Evolutionary conservation across 1,140 invertebrate genomes (phyloP), one percentile per base, ranked within the genome.

Genomic region (Lasaia peninsularis): DNA sequence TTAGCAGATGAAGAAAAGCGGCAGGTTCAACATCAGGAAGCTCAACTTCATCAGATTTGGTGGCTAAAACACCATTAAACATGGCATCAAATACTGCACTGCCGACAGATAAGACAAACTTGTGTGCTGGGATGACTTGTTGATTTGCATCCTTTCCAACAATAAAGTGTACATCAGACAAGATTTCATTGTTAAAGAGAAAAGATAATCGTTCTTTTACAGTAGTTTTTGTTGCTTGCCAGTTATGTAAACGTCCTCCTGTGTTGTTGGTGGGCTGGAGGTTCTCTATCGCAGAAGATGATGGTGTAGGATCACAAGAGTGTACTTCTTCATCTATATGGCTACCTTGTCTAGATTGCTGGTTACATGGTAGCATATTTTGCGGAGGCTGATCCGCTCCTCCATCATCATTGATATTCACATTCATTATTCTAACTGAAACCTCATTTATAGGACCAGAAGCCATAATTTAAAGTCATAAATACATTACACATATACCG

Each of bases 21-120:
- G 93, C 91, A 1, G 95, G 95, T 76, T 97, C 95, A 6, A 96
- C 94, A 89, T 97, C 95, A 11, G 95, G 95, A 40, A 97, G 87
- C 76, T 96, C 94, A 52, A 96, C 94, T 69, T 95, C 93, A 40
- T 92, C 91, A 20, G 94, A 92, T 52, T 91, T 89, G 10, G 92
- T 92, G 0, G 93, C 92, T 60, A 93, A 68, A 6, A 92, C 92
- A 34, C 95, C 93, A 80, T 96, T 96, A 74, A 97, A 97, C 94
- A 97, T 96, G 6, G 95, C 95, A 87, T 97, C 95, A 84, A 97
- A 97, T 1, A 97, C 95, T 2, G 94, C 94, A 82, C 94, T 95
- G 7, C 95, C 95, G 37, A 95, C 94, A 5, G 94, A 94, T 6
- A 97, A 78, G 2, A 97, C 93, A 82, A 97, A 94, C 78, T 95